Percentiles rank a stretch among this genome's conserved stretches.
phyloP scores from a whole-genome alignment of 2,888 invertebrate species.

The Eulithis prunata region DNA sequence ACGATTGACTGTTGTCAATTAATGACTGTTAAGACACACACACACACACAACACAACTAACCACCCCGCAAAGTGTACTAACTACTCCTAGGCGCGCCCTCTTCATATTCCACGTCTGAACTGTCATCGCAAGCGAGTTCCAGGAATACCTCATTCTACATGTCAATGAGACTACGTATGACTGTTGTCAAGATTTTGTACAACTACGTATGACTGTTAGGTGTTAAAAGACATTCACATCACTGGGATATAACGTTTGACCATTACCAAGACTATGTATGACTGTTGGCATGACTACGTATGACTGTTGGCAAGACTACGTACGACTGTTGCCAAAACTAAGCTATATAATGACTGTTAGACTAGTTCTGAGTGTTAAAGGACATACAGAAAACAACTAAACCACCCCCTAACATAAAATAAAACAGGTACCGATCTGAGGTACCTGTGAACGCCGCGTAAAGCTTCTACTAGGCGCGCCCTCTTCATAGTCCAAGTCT shows the following conservation, averaged over 20 bases:
- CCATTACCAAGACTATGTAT: background rate
- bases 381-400: background rate
- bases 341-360: background rate
- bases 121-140: constrained; percentile 77
- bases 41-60: no score
- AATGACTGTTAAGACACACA: no score
- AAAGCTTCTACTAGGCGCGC: constrained; percentile 63
- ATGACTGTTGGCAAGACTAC: background rate
- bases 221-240: no score
- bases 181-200: background rate
- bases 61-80: no score
- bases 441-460: constrained; percentile 78
- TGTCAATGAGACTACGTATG: constrained; percentile 49
- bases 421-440: constrained; percentile 45
- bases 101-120: constrained; percentile 70
- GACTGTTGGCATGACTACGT: background rate
- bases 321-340: background rate
- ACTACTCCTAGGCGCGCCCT: constrained; percentile 52
- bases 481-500: constrained; percentile 68
- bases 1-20: no score
- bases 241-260: background rate
- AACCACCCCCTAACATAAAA: constrained; percentile 3
- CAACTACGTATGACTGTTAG: background rate
- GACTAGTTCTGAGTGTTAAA: background rate
- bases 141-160: constrained; percentile 74